Conservation (phyloP, 2,888 invertebrate species). For the Erynnis tages region DNA sequence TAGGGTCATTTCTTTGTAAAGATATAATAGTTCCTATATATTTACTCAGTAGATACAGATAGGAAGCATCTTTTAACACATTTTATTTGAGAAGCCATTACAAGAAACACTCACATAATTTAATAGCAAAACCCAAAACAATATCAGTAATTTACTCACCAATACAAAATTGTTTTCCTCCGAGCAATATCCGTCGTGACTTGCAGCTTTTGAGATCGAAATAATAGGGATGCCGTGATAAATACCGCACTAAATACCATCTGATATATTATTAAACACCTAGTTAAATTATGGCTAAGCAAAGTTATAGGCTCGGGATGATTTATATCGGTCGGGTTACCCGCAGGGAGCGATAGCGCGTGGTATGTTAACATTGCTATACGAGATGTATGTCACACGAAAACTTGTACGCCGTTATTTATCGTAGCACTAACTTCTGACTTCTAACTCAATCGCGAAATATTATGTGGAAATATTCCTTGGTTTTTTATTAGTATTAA, state of each 20-base stretch:
- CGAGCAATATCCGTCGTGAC: slow-evolving; percentile 8
- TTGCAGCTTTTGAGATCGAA: slow-evolving; percentile 9
- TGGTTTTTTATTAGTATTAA: no score
- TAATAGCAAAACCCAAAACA: background rate
- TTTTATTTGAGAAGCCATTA: no score
- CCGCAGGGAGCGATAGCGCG: slow-evolving; percentile 25
- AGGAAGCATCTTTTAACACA: no score
- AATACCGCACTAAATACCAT: slow-evolving; percentile 24
- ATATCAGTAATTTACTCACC: slow-evolving; percentile 8
- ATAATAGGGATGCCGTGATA: slow-evolving; percentile 26
- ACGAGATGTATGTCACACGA: slow-evolving; percentile 7
- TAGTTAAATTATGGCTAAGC: slow-evolving; percentile 28
- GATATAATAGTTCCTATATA: no score
- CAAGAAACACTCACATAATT: no score
- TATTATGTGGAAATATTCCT: no score
- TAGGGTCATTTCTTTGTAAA: no score
- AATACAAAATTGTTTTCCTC: slow-evolving; percentile 31
- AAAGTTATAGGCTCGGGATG: slow-evolving; percentile 26
- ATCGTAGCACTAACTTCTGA: background rate
- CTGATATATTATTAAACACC: slow-evolving; percentile 25
- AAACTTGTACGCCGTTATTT: slow-evolving; percentile 16
- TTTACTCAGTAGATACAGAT: no score
- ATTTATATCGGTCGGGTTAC: slow-evolving; percentile 25
- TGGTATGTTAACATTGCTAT: slow-evolving; percentile 27
- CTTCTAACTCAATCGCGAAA: no score